phyloP scores from a whole-genome alignment of 2,888 invertebrate genomes.

The Leistus spinibarbis region DNA sequence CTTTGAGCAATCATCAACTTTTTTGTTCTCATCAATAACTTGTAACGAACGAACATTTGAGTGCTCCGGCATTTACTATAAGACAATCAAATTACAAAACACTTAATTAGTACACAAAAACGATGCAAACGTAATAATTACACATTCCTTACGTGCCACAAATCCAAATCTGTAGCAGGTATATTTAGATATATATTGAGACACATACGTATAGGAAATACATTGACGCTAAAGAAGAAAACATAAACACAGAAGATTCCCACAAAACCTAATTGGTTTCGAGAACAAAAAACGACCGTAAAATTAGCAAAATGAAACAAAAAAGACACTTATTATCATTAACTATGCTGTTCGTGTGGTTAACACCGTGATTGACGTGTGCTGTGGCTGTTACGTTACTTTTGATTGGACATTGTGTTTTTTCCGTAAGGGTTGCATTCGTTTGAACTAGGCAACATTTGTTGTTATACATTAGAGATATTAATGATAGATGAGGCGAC shows the following conservation, averaged over 20 bases:
- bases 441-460: background rate
- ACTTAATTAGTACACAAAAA: slow-evolving; percentile 28
- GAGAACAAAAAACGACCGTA: slow-evolving; percentile 27
- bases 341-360: slow-evolving; percentile 26
- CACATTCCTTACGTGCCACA: slow-evolving; percentile 22
- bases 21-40: slow-evolving; percentile 21
- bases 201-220: background rate
- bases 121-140: slow-evolving; percentile 27
- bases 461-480: slow-evolving; percentile 10
- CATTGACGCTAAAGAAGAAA: background rate
- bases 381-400: background rate
- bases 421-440: slow-evolving; percentile 20
- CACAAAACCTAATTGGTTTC: slow-evolving; percentile 37
- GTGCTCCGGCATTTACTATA: background rate
- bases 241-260: slow-evolving; percentile 16
- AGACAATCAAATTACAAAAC: slow-evolving; percentile 27
- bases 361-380: slow-evolving; percentile 29
- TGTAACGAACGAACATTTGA: background rate
- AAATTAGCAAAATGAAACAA: slow-evolving; percentile 34
- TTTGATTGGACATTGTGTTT: slow-evolving; percentile 30
- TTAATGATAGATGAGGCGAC: slow-evolving; percentile 33
- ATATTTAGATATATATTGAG: background rate
- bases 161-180: background rate
- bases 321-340: slow-evolving; percentile 22
- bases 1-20: slow-evolving; percentile 15